Conservation (phyloP, 2,888 invertebrate species). For the Netelia inedita region DNA sequence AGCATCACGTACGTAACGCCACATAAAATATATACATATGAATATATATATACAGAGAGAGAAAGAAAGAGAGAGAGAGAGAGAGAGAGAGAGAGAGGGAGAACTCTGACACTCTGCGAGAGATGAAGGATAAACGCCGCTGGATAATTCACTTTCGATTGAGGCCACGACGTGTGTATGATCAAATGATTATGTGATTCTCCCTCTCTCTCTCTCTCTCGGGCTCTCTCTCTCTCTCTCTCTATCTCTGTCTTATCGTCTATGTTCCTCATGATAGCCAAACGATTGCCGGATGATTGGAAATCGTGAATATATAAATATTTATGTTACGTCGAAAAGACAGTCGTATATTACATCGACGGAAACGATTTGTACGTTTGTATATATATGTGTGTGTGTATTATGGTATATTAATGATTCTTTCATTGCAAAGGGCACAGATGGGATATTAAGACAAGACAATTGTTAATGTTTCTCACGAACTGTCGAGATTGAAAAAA, state of each 20-base stretch:
- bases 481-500: too few relatives aligned
- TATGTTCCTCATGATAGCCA: constrained; percentile 14
- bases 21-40: constrained; percentile 11
- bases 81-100: not conserved
- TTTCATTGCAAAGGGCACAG: constrained; percentile 12
- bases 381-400: not conserved
- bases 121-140: constrained; percentile 66
- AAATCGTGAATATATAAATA: constrained; percentile 49
- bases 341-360: constrained; percentile 17
- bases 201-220: constrained; percentile 11
- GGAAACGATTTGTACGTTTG: not conserved
- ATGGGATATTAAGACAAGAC: not conserved
- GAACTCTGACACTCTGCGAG: constrained; percentile 37
- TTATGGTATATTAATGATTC: not conserved
- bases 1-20: constrained; percentile 57
- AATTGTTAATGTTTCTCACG: not conserved
- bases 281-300: constrained; percentile 48
- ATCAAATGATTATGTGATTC: constrained; percentile 66
- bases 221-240: constrained; percentile 11
- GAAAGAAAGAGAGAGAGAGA: not conserved
- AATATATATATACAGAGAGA: constrained; percentile 11
- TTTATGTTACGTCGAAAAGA: constrained; percentile 33
- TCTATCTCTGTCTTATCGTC: constrained; percentile 6
- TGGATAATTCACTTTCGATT: constrained; percentile 68
- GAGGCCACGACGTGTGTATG: constrained; percentile 64